phyloP scores from a whole-genome alignment of 2,113 vertebrate species.

The Pedetes capensis region DNA sequence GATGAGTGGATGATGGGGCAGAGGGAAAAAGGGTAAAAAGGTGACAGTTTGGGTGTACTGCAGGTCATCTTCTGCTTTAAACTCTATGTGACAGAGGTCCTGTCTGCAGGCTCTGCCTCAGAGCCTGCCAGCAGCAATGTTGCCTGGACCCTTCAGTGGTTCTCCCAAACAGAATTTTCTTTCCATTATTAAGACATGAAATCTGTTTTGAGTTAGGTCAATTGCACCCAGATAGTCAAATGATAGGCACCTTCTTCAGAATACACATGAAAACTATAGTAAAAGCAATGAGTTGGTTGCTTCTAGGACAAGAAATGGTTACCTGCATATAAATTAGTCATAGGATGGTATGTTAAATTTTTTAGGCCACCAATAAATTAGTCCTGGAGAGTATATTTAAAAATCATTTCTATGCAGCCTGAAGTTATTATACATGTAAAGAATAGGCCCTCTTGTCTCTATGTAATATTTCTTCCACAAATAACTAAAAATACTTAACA shows the following conservation, averaged over 20 bases:
- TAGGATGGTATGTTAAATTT: neutral
- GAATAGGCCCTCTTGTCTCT: neutral
- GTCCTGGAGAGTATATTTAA: neutral
- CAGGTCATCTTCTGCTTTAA: neutral
- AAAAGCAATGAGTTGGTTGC: slow-evolving; percentile 13
- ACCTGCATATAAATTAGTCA: neutral
- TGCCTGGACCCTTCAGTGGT: neutral
- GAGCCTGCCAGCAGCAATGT: neutral
- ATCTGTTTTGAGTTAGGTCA: slow-evolving; percentile 68
- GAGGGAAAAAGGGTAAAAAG: slow-evolving; percentile 10
- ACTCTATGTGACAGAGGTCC: neutral
- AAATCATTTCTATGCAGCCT: neutral
- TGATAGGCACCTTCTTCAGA: slow-evolving; percentile 41
- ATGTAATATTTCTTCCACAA: neutral
- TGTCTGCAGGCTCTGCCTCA: neutral
- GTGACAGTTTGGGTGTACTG: neutral
- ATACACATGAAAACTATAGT: slow-evolving; percentile 32
- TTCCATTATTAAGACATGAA: slow-evolving; percentile 27
- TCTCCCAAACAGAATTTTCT: slow-evolving; percentile 11
- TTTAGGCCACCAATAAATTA: neutral
- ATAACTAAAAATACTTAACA: neutral
- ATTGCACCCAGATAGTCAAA: slow-evolving; percentile 6
- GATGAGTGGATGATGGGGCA: neutral
- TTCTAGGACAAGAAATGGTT: slow-evolving; percentile 26
- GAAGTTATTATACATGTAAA: neutral